Conservation (phyloP, 1,140 invertebrate species). For the Ditylenchus dipsaci region DNA sequence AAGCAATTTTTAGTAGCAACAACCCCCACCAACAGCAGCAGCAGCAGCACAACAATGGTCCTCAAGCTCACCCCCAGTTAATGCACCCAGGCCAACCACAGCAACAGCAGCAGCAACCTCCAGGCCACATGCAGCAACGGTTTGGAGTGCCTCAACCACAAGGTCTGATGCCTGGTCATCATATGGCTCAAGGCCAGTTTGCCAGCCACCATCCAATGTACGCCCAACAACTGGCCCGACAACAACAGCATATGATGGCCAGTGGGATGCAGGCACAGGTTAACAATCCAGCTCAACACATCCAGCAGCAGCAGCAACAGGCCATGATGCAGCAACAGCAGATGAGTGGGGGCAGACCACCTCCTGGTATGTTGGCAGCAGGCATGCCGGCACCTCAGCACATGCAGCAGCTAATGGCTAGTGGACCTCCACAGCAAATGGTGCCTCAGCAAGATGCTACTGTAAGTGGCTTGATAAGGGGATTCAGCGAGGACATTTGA, state of each 20-base stretch:
- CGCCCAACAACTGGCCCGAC: slow-evolving; percentile 10
- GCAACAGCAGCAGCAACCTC: background rate
- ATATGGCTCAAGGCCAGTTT: slow-evolving; percentile 12
- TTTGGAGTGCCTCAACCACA: background rate
- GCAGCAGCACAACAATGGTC: slow-evolving; percentile 5
- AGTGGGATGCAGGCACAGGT: background rate
- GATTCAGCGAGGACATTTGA: too few species aligned
- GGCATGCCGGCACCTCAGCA: background rate
- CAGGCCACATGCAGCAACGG: background rate
- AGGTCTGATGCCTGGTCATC: background rate
- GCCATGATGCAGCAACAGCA: background rate
- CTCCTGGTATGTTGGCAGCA: slow-evolving; percentile 1
- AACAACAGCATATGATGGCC: slow-evolving; percentile 12
- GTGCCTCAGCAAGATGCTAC: background rate
- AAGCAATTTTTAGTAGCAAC: slow-evolving; percentile 1
- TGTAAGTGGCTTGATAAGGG: too few species aligned
- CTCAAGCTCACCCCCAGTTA: background rate
- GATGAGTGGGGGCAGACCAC: background rate
- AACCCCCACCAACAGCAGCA: slow-evolving; percentile 13
- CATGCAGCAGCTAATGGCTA: background rate
- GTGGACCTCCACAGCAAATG: background rate
- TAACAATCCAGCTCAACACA: background rate
- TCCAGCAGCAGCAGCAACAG: slow-evolving; percentile 8
- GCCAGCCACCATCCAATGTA: slow-evolving; percentile 15
- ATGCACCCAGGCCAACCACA: background rate